Evolutionary conservation across 2,888 invertebrate species (phyloP), one percentile per base, ranked within the genome.

Genomic region (Oscheius sp.): DNA sequence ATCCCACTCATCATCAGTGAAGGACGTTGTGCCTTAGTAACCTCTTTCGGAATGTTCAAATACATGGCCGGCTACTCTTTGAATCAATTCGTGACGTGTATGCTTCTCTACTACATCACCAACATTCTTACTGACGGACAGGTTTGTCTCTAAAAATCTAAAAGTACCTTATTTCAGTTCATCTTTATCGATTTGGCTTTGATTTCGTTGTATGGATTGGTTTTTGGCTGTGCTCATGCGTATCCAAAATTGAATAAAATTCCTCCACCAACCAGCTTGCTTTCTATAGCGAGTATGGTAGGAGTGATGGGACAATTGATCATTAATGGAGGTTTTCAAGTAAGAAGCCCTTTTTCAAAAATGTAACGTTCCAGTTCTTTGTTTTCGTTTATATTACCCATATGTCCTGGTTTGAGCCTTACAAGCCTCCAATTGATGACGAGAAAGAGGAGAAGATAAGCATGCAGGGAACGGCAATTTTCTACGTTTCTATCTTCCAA

Each of bases 21-120:
- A 57, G 86, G 96, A 0, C 90, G 97, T 0, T 95, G 95, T 0
- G 96, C 97, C 0, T 89, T 98, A 5, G 92, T 95, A 33, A 97
- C 97, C 0, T 94, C 94, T 46, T 96, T 96, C 89, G 96, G 96
- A 1, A 93, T 96, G 80, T 97, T 98, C 90, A 96, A 96, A 85
- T 97, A 95, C 90, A 97, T 97, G 96, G 94, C 96, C 0, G 92
- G 93, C 0, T 97, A 97, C 89, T 86, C 85, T 34, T 70, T 95
- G 50, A 93, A 93, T 64, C 95, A 95, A 89, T 95, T 90, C 81
- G 84, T 88, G 12, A 89, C 90, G 58, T 89, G 90, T 33, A 87
- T 89, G 72, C 87, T 90, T 39, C 85, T 90, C 2, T 90, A 90
- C 82, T 89, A 80, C 79, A 79, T 87, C 63, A 78, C 76, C 33